These are phyloP conservation scores for Lasioglossum villosulum DNA, from an alignment of 2,888 invertebrate genomes.

Conservation along the genomic window DNA sequence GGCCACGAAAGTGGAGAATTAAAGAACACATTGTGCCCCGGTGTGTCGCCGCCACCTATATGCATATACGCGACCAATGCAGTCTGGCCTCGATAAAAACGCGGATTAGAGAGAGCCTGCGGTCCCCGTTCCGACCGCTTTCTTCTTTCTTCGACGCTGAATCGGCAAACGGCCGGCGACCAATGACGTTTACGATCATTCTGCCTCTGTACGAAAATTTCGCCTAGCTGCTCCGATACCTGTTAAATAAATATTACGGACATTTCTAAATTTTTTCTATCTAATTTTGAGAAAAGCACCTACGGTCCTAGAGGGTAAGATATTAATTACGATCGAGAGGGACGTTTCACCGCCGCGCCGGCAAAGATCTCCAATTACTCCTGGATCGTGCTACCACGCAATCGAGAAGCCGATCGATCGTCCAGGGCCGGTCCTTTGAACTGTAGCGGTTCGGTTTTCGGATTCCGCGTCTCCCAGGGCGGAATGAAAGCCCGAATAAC, in stretches of 20 bases:
- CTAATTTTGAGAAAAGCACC: background rate
- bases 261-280: too few relatives aligned
- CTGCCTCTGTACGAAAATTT: background rate
- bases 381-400: slow-evolving; percentile 42
- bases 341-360: background rate
- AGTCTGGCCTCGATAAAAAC: slow-evolving; percentile 72
- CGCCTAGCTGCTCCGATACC: background rate
- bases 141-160: slow-evolving; percentile 3
- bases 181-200: slow-evolving; percentile 9
- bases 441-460: slow-evolving; percentile 55
- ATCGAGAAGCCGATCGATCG: slow-evolving; percentile 43
- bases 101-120: slow-evolving; percentile 66
- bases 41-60: slow-evolving; percentile 45
- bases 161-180: background rate
- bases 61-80: background rate
- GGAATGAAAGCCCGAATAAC: slow-evolving; percentile 74
- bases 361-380: slow-evolving; percentile 35
- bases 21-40: slow-evolving; percentile 76
- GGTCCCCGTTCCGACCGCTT: background rate
- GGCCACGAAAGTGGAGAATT: slow-evolving; percentile 76
- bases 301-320: background rate
- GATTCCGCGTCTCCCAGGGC: slow-evolving; percentile 43
- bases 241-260: background rate
- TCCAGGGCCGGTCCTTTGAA: slow-evolving; percentile 53
- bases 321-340: slow-evolving; percentile 39